Evolutionary conservation across 2,113 vertebrate species (phyloP).

Genomic region (Sturnus vulgaris): DNA sequence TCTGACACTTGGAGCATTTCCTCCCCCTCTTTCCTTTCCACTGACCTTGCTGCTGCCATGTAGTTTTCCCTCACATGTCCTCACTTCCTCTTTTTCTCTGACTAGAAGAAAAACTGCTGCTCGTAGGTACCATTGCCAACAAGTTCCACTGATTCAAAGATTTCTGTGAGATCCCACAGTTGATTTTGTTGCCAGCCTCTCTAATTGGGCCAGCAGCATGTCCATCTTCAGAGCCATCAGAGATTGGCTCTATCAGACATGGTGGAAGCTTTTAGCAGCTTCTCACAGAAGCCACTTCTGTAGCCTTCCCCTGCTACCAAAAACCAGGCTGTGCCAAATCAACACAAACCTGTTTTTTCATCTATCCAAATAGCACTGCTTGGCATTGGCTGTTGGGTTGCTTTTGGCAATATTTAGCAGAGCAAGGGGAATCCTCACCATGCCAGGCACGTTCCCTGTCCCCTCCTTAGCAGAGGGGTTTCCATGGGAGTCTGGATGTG

Average conservation of each 20-base stretch:
- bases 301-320: not conserved
- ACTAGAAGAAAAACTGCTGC: not conserved
- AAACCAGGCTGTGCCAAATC: not conserved
- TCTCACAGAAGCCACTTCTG: not conserved
- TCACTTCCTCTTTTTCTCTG: not conserved
- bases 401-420: not conserved
- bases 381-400: not conserved
- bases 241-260: not conserved
- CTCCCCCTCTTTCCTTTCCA: not conserved
- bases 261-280: not conserved
- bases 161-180: no score
- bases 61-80: not conserved
- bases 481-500: not conserved
- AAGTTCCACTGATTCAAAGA: not conserved
- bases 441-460: not conserved
- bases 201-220: rapidly evolving
- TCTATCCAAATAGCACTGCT: not conserved
- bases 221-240: not conserved
- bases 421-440: not conserved
- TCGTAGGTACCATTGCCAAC: not conserved
- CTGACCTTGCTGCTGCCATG: not conserved
- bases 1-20: not conserved
- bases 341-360: not conserved
- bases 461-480: not conserved
- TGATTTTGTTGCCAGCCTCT: not conserved